Conservation (phyloP, 1,140 invertebrate genomes). For the Philaenus spumarius region DNA sequence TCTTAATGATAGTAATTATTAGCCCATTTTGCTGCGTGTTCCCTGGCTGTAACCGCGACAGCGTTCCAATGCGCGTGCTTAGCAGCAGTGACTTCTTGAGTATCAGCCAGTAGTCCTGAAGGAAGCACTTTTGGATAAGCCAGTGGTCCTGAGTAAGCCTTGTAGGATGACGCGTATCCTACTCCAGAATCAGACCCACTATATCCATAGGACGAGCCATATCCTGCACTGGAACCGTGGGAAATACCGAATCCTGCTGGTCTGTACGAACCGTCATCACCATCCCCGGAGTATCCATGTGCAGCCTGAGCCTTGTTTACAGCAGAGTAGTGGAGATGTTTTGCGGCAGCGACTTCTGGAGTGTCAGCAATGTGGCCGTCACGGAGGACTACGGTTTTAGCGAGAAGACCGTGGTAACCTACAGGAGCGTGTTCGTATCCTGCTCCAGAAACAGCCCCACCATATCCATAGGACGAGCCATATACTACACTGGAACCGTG, state of each 20-base stretch:
- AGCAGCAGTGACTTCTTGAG: slow-evolving; percentile 23
- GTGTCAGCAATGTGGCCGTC: slow-evolving; percentile 8
- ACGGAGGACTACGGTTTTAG: background rate
- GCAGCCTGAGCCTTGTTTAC: no score
- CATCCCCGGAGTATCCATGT: no score
- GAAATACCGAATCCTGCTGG: background rate
- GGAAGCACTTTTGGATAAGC: slow-evolving; percentile 3
- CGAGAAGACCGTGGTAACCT: background rate
- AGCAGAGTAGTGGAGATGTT: slow-evolving; percentile 21
- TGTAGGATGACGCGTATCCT: background rate
- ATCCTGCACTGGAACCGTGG: background rate
- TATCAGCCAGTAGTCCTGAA: slow-evolving; percentile 6
- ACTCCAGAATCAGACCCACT: background rate
- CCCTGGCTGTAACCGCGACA: background rate
- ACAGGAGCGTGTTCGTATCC: background rate
- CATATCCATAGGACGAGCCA: no score
- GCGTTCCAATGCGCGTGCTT: slow-evolving; percentile 24
- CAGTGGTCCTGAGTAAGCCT: background rate
- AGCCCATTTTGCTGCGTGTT: no score
- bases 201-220: background rate
- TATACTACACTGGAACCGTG: no score
- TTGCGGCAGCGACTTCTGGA: slow-evolving; percentile 24
- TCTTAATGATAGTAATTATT: no score
- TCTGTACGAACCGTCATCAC: no score
- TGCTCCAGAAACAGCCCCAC: no score